Percentiles rank a stretch among this genome's conserved stretches.
Evolutionary conservation across 2,797 vertebrate species (phyloP).

Genomic region (Pangasius larnaudii): DNA sequence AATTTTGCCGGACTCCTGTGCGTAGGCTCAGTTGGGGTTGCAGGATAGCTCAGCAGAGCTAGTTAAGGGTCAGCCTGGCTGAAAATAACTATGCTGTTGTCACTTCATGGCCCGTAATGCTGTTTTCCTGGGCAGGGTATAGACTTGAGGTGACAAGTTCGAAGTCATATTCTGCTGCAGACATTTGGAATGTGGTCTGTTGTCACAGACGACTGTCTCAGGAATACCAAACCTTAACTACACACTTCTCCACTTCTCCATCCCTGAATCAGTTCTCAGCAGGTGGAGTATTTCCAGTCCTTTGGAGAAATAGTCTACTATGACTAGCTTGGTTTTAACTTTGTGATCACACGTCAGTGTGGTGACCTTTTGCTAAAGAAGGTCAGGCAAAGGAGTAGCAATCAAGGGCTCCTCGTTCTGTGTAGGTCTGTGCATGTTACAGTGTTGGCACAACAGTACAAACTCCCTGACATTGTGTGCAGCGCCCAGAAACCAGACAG

Average conservation of each 20-base stretch:
- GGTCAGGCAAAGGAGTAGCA: not conserved
- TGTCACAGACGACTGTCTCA: not conserved
- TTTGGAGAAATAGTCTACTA: not conserved
- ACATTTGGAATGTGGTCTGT: not conserved
- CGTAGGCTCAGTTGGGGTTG: not conserved
- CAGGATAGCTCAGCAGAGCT: not conserved
- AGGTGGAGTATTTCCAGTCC: not conserved
- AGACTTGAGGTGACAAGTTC: not conserved
- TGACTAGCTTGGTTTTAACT: not conserved
- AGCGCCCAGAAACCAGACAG: not conserved
- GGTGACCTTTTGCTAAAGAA: not conserved
- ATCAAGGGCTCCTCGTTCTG: not conserved
- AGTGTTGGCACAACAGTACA: not conserved
- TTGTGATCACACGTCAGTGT: not conserved
- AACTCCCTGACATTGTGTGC: not conserved
- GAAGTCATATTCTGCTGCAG: not conserved
- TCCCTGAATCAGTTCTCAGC: not conserved
- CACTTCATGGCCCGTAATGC: not conserved
- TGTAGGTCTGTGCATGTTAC: not conserved
- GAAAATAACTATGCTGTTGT: not conserved
- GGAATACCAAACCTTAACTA: not conserved
- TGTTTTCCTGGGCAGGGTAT: not conserved
- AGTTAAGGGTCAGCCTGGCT: not conserved
- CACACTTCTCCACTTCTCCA: not conserved
- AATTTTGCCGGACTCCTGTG: not conserved